Percentiles rank a stretch among this genome's conserved stretches.
phyloP scores from a whole-genome alignment of 2,113 vertebrate species.

The Dicentrarchus labrax region DNA sequence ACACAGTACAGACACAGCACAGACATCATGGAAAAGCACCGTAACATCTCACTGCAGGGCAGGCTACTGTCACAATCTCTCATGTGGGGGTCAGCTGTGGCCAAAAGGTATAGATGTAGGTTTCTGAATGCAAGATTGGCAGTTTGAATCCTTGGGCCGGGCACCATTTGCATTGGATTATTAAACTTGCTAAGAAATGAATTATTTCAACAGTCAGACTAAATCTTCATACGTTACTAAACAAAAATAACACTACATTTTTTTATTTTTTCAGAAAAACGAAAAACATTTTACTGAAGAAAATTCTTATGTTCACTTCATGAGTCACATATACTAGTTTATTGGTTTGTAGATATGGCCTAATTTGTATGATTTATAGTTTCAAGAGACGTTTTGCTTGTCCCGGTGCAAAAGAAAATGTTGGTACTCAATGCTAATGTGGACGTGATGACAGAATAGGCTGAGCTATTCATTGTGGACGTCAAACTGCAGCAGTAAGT shows the following conservation, averaged over 20 bases:
- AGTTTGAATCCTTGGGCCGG: not conserved
- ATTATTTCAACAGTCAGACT: not conserved
- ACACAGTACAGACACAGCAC: constrained; percentile 61
- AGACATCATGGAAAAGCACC: constrained; percentile 56
- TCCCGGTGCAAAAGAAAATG: too few species aligned
- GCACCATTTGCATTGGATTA: not conserved
- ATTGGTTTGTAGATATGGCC: too few species aligned
- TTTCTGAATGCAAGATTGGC: not conserved
- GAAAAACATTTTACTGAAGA: too few species aligned
- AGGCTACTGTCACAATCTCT: not conserved
- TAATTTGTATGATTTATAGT: too few species aligned
- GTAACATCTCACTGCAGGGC: constrained; percentile 12
- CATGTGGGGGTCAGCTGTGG: not conserved
- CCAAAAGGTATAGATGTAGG: not conserved
- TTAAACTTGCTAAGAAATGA: not conserved
- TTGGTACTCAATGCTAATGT: too few species aligned
- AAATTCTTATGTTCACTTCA: too few species aligned
- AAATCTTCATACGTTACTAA: not conserved
- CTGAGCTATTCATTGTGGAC: not conserved
- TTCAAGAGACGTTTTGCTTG: too few species aligned
- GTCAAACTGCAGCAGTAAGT: too few species aligned
- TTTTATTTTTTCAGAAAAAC: too few species aligned
- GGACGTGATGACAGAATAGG: too few species aligned
- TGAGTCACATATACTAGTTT: too few species aligned
- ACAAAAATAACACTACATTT: too few species aligned